Evolutionary conservation across 2,797 vertebrate species (phyloP).

Genomic region (Synaphobranchus kaupii): DNA sequence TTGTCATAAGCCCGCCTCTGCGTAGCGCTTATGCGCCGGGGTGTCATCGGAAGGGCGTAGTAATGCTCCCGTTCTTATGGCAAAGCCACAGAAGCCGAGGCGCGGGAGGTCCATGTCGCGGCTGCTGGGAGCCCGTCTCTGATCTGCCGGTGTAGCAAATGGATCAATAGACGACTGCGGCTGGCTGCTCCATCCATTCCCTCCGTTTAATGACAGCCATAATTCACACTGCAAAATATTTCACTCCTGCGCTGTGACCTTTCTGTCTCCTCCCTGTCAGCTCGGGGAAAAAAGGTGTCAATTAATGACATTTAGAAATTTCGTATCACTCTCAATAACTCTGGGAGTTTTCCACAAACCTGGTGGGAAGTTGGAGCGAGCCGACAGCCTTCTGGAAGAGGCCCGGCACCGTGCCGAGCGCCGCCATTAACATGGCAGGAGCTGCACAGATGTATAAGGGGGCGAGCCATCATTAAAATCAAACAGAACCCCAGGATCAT

Average conservation of each 20-base stretch:
- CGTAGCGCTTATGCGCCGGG: neutral
- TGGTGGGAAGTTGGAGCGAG: conserved; percentile 52
- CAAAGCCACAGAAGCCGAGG: neutral
- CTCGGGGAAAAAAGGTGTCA: conserved; percentile 76
- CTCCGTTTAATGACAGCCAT: conserved; percentile 75
- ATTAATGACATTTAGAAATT: conserved; percentile 83
- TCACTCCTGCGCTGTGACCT: conserved; percentile 73
- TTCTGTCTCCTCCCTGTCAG: conserved; percentile 75
- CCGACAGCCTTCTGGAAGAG: conserved; percentile 5
- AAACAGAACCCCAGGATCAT: conserved; percentile 63
- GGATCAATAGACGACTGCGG: conserved; percentile 76
- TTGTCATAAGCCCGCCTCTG: conserved; percentile 13
- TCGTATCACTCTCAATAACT: conserved; percentile 77
- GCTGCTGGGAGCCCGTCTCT: conserved; percentile 40
- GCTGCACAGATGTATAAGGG: conserved; percentile 66
- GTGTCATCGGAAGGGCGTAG: neutral
- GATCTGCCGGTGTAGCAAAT: conserved; percentile 57
- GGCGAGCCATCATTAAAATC: conserved; percentile 61
- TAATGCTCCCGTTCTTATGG: neutral
- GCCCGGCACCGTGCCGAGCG: conserved; percentile 2
- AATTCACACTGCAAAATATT: conserved; percentile 70
- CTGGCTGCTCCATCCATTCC: conserved; percentile 73
- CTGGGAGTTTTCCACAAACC: conserved; percentile 70
- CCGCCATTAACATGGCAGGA: conserved; percentile 67
- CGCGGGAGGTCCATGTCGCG: neutral